Evolutionary conservation across 2,113 vertebrate genomes (phyloP), one percentile per base, ranked within the genome.

Genomic region (Xenotilapia leptura): DNA sequence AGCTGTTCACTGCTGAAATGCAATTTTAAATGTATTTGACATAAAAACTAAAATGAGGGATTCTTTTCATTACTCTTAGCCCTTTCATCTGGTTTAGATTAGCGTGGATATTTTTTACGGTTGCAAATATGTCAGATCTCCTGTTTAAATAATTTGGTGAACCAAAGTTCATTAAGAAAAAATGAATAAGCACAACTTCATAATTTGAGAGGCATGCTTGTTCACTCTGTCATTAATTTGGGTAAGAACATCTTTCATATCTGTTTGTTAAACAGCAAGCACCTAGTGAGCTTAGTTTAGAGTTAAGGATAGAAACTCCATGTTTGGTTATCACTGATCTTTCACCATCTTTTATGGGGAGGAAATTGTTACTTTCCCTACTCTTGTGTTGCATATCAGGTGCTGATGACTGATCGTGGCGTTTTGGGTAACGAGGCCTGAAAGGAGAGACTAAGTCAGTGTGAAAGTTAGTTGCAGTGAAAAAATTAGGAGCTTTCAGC

Each of bases 401-500:
- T 9, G 47, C 5, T 10, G 84, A 83, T 58, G 82, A 82, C 85
- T 40, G 88, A 70, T 89, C 38, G 7, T 60, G 9, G 9, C 21
- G 7, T 62, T 31, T 31, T 28, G 54, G 6, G 40, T 54, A 73
- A n/a, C 5, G n/a, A 79, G 49, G 84, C 60, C 81, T 88, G 84
- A 91, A 73, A 84, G 23, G 49, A 26, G 70, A 7, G 4, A 8
- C 23, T 77, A 31, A 56, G 31, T 73, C 62, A 12, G 36, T 12
- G 19, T 88, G 79, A 87, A 65, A 82, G 23, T 75, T 26, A 75
- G 42, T 26, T 75, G 23, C 40, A 49, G 2, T 33, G 45, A 77
- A 77, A 77, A 51, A 13, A 77, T 77, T 31, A 33, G 73, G 17
- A 77, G 89, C 86, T 92, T 92, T 92, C 89, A 92, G 23, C 89